Evolutionary conservation across 1,140 invertebrate genomes (phyloP), one percentile per base, ranked within the genome.

Genomic region (Littorina saxatilis): DNA sequence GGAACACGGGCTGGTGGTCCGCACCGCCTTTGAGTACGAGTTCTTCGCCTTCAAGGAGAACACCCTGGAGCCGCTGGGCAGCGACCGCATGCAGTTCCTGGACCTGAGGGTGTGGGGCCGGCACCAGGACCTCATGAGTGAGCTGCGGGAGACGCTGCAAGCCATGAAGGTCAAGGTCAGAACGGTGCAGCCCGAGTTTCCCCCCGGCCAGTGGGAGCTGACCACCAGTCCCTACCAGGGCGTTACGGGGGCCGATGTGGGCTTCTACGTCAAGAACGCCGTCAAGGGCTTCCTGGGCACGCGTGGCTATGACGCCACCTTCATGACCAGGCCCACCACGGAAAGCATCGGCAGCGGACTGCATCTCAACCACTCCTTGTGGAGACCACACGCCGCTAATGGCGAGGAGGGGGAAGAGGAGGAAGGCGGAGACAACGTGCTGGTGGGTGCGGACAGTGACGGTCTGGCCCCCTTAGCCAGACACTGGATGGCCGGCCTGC

Each of bases 311-410:
- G 20, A 47, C 20, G 81, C 84, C 37, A 85, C 85, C 17, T 87
- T 86, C 80, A 87, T 87, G 86, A 43, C 87, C 29, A 68, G 72
- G 35, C 82, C 81, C 2, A 63, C 47, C 15, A 13, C 43, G 23
- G 32, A 73, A 0, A 32, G 75, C 40, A 35, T 79, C 11, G 47
- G 50, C 35, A 84, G 79, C 35, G 85, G 84, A 1, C 61, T 83
- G 29, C 85, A 86, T 52, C 61, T 82, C 27, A 86, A 86, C 79
- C 79, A 83, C 43, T 86, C 85, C 32, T 77, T 86, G 23, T 86
- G 85, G 86, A 79, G 27, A 1, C 17, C 27, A 0, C 15, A 27
- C 2, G 27, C 43, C 4, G 50, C 37, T 0, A 47, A 50, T 7
- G 70, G 61, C 63, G 17, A 83, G 85, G 66, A 61, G 68, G 23